Evolutionary conservation across 2,888 invertebrate genomes (phyloP), one percentile per base, ranked within the genome.

Genomic region (Exephanes ischioxanthus): DNA sequence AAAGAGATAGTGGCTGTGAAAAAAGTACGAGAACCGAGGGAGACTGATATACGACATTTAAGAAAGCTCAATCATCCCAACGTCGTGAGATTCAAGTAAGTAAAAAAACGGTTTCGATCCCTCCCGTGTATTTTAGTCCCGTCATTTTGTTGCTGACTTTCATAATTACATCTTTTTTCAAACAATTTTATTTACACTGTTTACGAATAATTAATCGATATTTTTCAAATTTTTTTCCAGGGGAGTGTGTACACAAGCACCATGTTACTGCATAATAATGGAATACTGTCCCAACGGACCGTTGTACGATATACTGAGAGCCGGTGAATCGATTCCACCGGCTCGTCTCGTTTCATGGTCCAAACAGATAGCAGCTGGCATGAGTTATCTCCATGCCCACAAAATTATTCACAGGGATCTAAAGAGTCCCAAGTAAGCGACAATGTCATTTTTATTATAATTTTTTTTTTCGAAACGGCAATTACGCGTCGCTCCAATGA

Each of bases 371-470:
- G 98, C 99, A 48, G 96, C 96, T 84, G 99, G 99, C 79, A 99
- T 99, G 99, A 96, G 97, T 91, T 99, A 99, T 94, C 95, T 99
- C 80, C 99, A 99, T 94, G 96, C 96, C 63, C 98, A 99, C 93
- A 99, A 99, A 95, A 99, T 99, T 90, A 99, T 99, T 91, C 99
- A 99, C 93, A 95, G 99, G 86, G 99, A 99, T 95, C 96, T 99
- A 87, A 99, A 99, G 94, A 99, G 99, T 93, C 99, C 99, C 68
- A 99, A 99, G 99, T 99, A 96, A 96, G 97, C 96, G 16, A 6
- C 5, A 63, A 7, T 30, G 16, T 63, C 30, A 33, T 16, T 63
- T 30, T 30, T 16, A 6, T 30, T 30, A 58, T 55, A n/a, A 63
- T n/a, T 16, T 26, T 22, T 26, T 22, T 22, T 26, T 41, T 0